Conservation (phyloP, 30 jellyfish, hydroid and myxozoan species). For the Cassiopea andromeda region DNA sequence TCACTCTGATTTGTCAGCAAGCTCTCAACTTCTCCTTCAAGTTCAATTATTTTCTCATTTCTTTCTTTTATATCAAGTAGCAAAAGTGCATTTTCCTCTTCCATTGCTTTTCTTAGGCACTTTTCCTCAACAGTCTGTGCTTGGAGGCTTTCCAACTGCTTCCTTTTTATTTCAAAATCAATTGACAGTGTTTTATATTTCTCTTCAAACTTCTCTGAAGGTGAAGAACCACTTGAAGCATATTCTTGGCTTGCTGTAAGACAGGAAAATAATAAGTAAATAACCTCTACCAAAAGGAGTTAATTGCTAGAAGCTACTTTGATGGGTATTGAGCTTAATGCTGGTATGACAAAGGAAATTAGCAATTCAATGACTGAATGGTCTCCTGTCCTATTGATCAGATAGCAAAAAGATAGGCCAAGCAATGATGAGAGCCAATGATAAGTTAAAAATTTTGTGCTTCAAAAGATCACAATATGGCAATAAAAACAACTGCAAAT, state of each 20-base stretch:
- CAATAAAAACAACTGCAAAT: too few species aligned
- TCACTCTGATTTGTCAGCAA: constrained; percentile 5
- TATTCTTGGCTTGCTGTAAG: not conserved
- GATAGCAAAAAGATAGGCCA: too few species aligned
- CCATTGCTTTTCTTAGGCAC: constrained; percentile 12
- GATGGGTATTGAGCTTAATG: too few species aligned
- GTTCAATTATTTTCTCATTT: constrained; percentile 34
- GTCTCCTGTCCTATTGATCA: too few species aligned
- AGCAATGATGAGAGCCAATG: too few species aligned
- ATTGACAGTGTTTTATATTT: constrained; percentile 35
- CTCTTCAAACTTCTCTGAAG: constrained; percentile 21
- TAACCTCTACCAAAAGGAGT: too few species aligned
- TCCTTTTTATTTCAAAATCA: constrained; percentile 62
- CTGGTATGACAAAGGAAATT: too few species aligned
- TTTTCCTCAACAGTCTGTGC: constrained; percentile 53
- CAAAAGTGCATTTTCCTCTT: constrained; percentile 19
- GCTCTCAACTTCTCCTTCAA: constrained; percentile 39
- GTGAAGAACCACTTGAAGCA: not conserved
- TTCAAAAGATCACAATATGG: too few species aligned
- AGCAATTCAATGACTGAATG: too few species aligned
- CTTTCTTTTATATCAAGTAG: constrained; percentile 21
- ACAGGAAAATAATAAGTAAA: not conserved
- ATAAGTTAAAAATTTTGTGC: too few species aligned
- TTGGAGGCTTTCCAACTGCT: constrained; percentile 58
- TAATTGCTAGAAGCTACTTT: too few species aligned